Conservation (phyloP, 2,113 vertebrate genomes). For the Panurus biarmicus region DNA sequence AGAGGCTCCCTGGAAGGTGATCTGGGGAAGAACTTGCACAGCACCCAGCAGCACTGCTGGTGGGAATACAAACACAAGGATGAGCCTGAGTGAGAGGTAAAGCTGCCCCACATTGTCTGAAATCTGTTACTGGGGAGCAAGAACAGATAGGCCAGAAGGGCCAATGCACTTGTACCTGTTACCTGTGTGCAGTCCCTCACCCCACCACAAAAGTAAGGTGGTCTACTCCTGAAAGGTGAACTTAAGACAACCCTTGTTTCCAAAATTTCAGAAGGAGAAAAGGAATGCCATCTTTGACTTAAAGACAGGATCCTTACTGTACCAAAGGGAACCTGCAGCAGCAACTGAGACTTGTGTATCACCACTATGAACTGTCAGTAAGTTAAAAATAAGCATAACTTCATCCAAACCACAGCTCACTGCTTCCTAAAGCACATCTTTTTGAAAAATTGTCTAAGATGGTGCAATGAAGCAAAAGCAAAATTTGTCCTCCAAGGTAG, state of each 20-base stretch:
- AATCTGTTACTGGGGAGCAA: background rate
- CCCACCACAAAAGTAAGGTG: background rate
- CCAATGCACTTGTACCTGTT: background rate
- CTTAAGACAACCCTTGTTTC: background rate
- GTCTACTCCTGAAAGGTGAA: background rate
- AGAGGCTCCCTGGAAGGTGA: background rate
- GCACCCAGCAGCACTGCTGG: background rate
- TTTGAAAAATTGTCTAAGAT: background rate
- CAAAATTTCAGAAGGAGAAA: background rate
- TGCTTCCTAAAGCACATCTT: slow-evolving; percentile 19
- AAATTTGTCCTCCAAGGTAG: slow-evolving; percentile 36
- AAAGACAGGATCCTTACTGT: background rate
- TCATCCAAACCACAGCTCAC: slow-evolving; percentile 15
- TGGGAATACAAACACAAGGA: background rate
- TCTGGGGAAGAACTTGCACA: background rate
- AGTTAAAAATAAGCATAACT: slow-evolving; percentile 46
- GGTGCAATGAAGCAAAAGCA: slow-evolving; percentile 16
- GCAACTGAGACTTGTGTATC: background rate
- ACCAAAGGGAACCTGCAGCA: background rate
- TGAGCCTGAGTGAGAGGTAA: background rate
- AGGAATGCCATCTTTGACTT: background rate
- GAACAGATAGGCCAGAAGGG: background rate
- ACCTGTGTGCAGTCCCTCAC: background rate
- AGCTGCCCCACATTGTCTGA: background rate
- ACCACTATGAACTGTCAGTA: slow-evolving; percentile 37